Base-by-base conservation (phyloP, 2,888 invertebrate genomes). In the Eucera pruinosa region DNA sequence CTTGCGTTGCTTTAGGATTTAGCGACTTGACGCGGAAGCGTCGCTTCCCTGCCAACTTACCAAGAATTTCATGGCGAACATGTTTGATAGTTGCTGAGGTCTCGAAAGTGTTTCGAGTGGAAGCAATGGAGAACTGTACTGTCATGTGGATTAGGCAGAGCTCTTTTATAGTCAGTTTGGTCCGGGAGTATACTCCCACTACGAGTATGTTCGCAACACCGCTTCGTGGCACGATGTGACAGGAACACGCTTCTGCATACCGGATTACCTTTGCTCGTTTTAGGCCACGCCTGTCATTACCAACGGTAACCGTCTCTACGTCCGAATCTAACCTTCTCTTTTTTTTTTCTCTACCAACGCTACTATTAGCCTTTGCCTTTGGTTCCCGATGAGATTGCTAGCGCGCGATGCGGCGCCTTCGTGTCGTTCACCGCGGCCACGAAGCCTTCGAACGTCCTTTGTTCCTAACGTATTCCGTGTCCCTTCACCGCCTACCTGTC, bases 21-120 rank as follows among this genome's bases (percentile, higher is more conserved):
- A n/a, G n/a, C n/a, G n/a, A n/a, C n/a, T n/a, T n/a, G n/a, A n/a
- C n/a, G n/a, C n/a, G n/a, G n/a, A n/a, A n/a, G n/a, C n/a, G n/a
- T 2, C 9, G 7, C 2, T 13, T 20, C 3, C 13, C 45, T n/a
- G 6, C 25, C 18, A 9, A 89, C 91, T 91, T 86, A 91, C 91
- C 74, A 91, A 72, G 84, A 87, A 84, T 84, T 90, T 90, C 39
- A 62, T 43, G 87, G 85, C 83, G 85, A 87, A 86, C 90, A 91
- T 91, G 87, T 54, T 90, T 90, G 80, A 47, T 58, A n/a, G n/a
- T 66, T 62, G 15, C 20, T 80, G n/a, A 2, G 33, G 57, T 64
- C 67, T 81, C 67, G 83, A 47, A 15, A 23, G 78, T 78, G 81
- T 68, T 69, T 80, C 80, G 76, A 81, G 85, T 64, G 76, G 73